Evolutionary conservation across 2,888 invertebrate species (phyloP).

Genomic region (Drosophila anomalata): DNA sequence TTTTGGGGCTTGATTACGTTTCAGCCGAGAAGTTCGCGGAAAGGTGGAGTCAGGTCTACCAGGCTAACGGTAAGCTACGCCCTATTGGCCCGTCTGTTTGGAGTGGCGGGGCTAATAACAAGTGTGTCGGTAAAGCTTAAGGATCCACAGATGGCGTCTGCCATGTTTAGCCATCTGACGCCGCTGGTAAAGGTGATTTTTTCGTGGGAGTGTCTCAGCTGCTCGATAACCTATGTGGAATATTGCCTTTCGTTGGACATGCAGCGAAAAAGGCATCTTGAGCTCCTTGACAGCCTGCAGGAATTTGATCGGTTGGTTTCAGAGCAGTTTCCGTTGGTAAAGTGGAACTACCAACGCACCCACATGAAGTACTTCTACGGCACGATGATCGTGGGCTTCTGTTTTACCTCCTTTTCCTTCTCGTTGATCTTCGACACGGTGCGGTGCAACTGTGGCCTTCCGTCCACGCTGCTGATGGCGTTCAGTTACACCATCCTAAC

Average conservation of each 20-base stretch:
- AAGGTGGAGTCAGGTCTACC: constrained; percentile 49
- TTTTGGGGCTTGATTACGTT: constrained; percentile 67
- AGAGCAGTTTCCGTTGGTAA: constrained; percentile 58
- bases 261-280: constrained; percentile 56
- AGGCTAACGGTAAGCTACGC: constrained; percentile 33
- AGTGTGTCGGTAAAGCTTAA: constrained; percentile 60
- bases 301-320: constrained; percentile 64
- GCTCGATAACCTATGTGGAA: constrained; percentile 56
- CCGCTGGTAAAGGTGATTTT: constrained; percentile 71
- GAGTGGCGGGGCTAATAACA: constrained; percentile 55
- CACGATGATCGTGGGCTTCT: constrained; percentile 35
- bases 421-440: constrained; percentile 63
- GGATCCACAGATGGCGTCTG: constrained; percentile 53
- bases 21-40: constrained; percentile 33
- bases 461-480: constrained; percentile 65
- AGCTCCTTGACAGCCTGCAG: constrained; percentile 60
- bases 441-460: constrained; percentile 69
- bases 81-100: constrained; percentile 31
- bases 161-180: constrained; percentile 64
- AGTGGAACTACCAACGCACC: constrained; percentile 76
- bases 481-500: constrained; percentile 67
- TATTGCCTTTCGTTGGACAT: constrained; percentile 61
- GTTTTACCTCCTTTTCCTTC: constrained; percentile 43
- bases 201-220: constrained; percentile 61
- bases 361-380: constrained; percentile 64